Evolutionary conservation across 1,140 invertebrate genomes (phyloP).

Genomic region (Pectinophora gossypiella): DNA sequence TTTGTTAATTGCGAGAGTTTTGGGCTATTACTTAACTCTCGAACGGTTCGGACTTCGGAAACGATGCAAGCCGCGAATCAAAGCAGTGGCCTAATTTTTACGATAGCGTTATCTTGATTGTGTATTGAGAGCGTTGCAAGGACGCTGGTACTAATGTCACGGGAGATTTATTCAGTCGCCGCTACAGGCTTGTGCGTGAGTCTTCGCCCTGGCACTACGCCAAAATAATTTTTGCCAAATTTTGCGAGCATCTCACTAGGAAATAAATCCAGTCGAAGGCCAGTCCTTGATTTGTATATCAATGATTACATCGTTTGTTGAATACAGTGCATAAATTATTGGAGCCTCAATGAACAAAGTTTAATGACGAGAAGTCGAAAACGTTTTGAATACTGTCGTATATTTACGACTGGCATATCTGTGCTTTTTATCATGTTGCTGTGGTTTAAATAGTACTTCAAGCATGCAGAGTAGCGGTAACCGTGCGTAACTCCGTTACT

Average conservation of each 20-base stretch:
- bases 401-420: no score
- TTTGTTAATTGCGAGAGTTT: no score
- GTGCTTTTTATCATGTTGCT: no score
- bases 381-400: not conserved
- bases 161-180: slow-evolving; percentile 29
- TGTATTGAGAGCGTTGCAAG: not conserved
- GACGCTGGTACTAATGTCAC: slow-evolving; percentile 13
- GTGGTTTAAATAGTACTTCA: no score
- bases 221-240: slow-evolving; percentile 49
- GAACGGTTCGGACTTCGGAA: no score
- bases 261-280: slow-evolving; percentile 37
- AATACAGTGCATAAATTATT: not conserved
- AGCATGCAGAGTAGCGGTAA: no score
- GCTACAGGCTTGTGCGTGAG: slow-evolving; percentile 27
- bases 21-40: no score
- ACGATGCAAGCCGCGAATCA: no score
- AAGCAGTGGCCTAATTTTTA: no score
- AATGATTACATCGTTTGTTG: slow-evolving; percentile 1
- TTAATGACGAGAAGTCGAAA: not conserved
- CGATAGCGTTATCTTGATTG: no score
- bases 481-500: no score
- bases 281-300: slow-evolving; percentile 17
- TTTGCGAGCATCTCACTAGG: slow-evolving; percentile 23
- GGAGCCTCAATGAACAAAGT: no score
- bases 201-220: slow-evolving; percentile 14